A percentile compares a stretch with the other conserved stretches of the same genome.
These are phyloP conservation scores for Onychorhynchus coronatus DNA, from an alignment of 2,113 vertebrate genomes.

Conservation along the genomic window DNA sequence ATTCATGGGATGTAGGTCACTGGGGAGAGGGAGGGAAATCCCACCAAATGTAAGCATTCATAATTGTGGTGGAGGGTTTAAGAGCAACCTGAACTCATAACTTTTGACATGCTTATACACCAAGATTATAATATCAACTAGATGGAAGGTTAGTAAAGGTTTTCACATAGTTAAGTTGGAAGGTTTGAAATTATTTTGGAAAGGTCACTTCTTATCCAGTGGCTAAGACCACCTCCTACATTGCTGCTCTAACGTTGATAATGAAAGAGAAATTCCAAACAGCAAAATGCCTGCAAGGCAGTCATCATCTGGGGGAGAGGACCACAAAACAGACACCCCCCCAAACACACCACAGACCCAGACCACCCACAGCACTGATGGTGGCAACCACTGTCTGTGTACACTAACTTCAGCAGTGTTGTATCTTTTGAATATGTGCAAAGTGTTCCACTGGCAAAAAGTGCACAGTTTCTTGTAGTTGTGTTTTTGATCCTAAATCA, in stretches of 20 bases:
- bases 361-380: not conserved
- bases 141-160: not conserved
- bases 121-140: not conserved
- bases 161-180: not conserved
- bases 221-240: not conserved
- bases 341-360: not conserved
- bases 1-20: slow-evolving; percentile 58
- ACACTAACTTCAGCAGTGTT: not conserved
- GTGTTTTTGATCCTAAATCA: not conserved
- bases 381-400: not conserved
- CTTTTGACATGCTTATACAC: not conserved
- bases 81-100: not conserved
- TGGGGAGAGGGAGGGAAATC: not conserved
- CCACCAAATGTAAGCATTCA: not conserved
- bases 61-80: not conserved
- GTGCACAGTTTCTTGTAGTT: not conserved
- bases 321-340: not conserved
- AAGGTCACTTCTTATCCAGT: not conserved
- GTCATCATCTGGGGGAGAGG: no score
- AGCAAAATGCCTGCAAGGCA: not conserved
- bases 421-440: not conserved
- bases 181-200: not conserved
- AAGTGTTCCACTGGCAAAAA: not conserved
- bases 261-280: not conserved
- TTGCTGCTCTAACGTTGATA: fast-evolving